A percentile compares a stretch with the other conserved stretches of the same genome.
Conservation (phyloP, 2,888 invertebrate species). For the Carabus problematicus region DNA sequence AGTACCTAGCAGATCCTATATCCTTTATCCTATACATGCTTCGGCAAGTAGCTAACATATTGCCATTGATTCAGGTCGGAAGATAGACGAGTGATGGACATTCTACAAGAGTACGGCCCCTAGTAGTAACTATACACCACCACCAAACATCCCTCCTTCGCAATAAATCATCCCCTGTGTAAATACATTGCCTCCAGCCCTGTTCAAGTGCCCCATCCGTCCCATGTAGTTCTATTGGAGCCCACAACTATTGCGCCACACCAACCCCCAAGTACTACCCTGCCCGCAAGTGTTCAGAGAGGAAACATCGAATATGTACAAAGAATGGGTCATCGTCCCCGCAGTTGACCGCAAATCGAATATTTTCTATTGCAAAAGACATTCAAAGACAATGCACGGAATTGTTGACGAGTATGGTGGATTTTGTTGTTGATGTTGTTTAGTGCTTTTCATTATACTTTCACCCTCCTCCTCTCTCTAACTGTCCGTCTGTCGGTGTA, state of each 20-base stretch:
- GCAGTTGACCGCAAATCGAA: too few species aligned
- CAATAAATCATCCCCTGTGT: too few species aligned
- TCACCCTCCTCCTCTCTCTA: too few species aligned
- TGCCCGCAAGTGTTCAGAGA: constrained; percentile 13
- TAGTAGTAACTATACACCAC: constrained; percentile 47
- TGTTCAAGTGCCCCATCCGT: not conserved
- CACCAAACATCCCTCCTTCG: not conserved
- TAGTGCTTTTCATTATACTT: too few species aligned
- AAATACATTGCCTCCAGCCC: not conserved
- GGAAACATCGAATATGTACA: constrained; percentile 17
- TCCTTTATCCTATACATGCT: not conserved
- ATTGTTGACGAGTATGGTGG: too few species aligned
- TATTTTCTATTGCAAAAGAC: too few species aligned
- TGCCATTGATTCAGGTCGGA: constrained; percentile 54
- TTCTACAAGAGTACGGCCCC: constrained; percentile 59
- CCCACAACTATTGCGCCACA: too few species aligned
- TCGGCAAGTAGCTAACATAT: not conserved
- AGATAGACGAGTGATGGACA: constrained; percentile 59
- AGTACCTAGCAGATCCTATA: not conserved
- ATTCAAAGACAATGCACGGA: too few species aligned
- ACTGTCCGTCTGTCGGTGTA: too few species aligned
- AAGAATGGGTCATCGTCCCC: not conserved
- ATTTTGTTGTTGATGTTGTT: too few species aligned
- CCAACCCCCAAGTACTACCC: not conserved
- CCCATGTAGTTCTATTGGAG: too few species aligned